Base-by-base conservation (phyloP, 2,113 vertebrate species). In the Bambusicola thoracicus region DNA sequence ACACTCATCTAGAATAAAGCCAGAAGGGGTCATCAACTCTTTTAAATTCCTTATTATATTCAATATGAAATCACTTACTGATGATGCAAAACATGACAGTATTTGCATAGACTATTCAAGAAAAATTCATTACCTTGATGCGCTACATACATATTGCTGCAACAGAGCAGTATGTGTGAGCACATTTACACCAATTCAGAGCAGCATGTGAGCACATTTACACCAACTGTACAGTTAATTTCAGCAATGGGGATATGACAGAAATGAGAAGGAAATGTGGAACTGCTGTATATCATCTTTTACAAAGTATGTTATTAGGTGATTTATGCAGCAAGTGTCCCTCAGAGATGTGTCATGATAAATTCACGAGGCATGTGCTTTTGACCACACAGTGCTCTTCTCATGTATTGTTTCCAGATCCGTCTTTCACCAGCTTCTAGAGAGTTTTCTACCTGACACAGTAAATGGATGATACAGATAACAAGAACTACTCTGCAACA, bases 261-360 rank as follows among this genome's bases (percentile, higher is more conserved):
- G 77, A 91, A 90, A 89, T 12, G 9, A 76, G 59, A 84, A 77
- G 67, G 79, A 94, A 93, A 80, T 62, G 22, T 58, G 53, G 80
- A 95, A 89, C 49, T 79, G 85, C 51, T 79, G 40, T 63, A 69
- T 91, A 86, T 81, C 63, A 95, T 95, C 85, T 95, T 93, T 82
- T 91, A 87, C 85, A 81, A 30, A 62, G 77, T 51, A 46, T 59
- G 36, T 81, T 96, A 93, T 46, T 51, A 68, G 70, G 70, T 86
- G 91, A 96, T 95, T 93, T 89, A 93, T 85, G 87, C 86, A 91
- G 76, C 41, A 82, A 58, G 65, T 85, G 73, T 88, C 73, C 84
- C 87, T 85, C 46, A 30, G 95, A 96, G 78, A 80, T 74, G 91
- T 69, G 85, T 92, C 66, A 93, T 92, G 86, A 95, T 78, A 96